phyloP scores from a whole-genome alignment of 2,797 vertebrate genomes.

The Coregonus sp. region DNA sequence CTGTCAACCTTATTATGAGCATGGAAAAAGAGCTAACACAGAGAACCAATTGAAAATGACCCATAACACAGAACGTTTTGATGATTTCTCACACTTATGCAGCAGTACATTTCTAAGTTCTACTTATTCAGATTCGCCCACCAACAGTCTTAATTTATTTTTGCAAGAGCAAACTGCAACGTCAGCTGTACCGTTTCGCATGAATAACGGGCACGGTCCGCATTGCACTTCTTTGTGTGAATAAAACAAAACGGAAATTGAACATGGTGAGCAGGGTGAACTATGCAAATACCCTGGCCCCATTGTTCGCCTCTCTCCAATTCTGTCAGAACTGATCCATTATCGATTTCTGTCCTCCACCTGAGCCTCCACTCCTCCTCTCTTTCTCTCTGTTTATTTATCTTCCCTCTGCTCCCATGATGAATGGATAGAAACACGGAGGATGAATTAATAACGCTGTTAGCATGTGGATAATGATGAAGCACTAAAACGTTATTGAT shows the following conservation, averaged over 20 bases:
- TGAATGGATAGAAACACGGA: slow-evolving; percentile 55
- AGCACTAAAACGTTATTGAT: slow-evolving; percentile 69
- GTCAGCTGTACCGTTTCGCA: slow-evolving; percentile 35
- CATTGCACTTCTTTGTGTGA: slow-evolving; percentile 34
- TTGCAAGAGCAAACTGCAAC: slow-evolving; percentile 28
- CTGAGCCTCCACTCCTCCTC: slow-evolving; percentile 18
- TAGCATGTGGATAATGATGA: slow-evolving; percentile 57
- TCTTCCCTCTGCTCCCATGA: slow-evolving; percentile 54
- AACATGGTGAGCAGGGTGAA: slow-evolving; percentile 12
- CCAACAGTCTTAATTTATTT: slow-evolving; percentile 40
- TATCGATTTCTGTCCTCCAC: slow-evolving; percentile 39
- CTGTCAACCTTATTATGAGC: not conserved
- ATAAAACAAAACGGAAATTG: slow-evolving; percentile 47
- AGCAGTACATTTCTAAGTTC: slow-evolving; percentile 15
- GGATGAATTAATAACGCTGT: slow-evolving; percentile 68
- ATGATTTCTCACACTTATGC: slow-evolving; percentile 26
- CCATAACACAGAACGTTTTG: slow-evolving; percentile 15
- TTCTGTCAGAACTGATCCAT: slow-evolving; percentile 48
- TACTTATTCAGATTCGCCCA: slow-evolving; percentile 13
- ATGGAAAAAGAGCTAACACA: slow-evolving; percentile 6
- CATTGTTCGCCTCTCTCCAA: slow-evolving; percentile 11
- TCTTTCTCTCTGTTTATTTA: slow-evolving; percentile 42
- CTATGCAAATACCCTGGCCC: slow-evolving; percentile 24
- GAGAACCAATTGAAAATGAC: slow-evolving; percentile 1
- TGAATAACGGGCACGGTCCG: slow-evolving; percentile 32